Percentiles rank a stretch among this genome's conserved stretches.
Evolutionary conservation across 1,140 invertebrate genomes (phyloP).

Genomic region (Phymorhynchus buccinoides): DNA sequence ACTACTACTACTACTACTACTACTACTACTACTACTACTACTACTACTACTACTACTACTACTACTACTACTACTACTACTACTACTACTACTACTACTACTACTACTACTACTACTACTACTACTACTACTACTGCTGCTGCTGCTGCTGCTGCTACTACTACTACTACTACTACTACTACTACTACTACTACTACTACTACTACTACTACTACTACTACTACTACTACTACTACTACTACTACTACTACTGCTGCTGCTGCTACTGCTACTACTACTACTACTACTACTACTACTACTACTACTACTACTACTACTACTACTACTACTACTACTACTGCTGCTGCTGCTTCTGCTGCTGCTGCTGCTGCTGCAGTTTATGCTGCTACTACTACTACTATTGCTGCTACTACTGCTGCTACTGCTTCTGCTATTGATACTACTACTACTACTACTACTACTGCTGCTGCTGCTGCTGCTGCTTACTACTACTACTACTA

Average conservation of each 20-base stretch:
- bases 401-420: constrained; percentile 43
- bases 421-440: constrained; percentile 44
- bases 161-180: constrained; percentile 43
- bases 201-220: constrained; percentile 46
- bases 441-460: constrained; percentile 45
- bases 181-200: constrained; percentile 41
- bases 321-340: constrained; percentile 44
- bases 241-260: constrained; percentile 49
- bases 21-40: constrained; percentile 33
- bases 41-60: constrained; percentile 64
- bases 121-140: constrained; percentile 45
- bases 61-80: constrained; percentile 54
- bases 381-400: constrained; percentile 46
- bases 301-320: constrained; percentile 42
- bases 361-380: too few species aligned
- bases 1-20: constrained; percentile 33
- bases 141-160: constrained; percentile 41
- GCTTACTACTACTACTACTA: constrained; percentile 49
- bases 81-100: constrained; percentile 47
- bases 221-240: constrained; percentile 49
- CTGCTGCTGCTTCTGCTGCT: too few species aligned
- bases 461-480: constrained; percentile 26
- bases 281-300: constrained; percentile 48
- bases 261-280: constrained; percentile 48
- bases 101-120: constrained; percentile 38